A percentile compares a stretch with the other conserved stretches of the same genome.
Evolutionary conservation across 2,797 vertebrate species (phyloP).

Genomic region (Mallotus villosus): DNA sequence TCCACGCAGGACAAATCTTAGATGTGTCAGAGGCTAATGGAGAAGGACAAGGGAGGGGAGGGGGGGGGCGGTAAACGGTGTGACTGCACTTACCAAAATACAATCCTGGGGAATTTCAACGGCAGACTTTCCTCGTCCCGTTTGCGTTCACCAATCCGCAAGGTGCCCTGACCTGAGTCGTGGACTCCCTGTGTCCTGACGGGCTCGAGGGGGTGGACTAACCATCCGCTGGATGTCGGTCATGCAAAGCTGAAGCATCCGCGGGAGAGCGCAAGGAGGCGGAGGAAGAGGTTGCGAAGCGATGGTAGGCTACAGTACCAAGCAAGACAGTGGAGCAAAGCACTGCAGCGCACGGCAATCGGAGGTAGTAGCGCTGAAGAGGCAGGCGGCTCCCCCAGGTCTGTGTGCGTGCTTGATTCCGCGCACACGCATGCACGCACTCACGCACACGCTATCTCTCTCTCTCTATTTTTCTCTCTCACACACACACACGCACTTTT

Average conservation of each 20-base stretch:
- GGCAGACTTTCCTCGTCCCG: constrained; percentile 29
- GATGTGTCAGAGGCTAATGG: background rate
- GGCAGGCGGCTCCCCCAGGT: constrained; percentile 52
- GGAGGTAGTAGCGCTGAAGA: constrained; percentile 60
- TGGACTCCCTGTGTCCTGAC: constrained; percentile 39
- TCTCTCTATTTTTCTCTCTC: constrained; percentile 26
- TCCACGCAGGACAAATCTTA: too few species aligned
- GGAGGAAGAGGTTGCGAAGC: constrained; percentile 13
- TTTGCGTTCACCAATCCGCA: constrained; percentile 35
- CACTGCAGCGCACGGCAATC: constrained; percentile 63
- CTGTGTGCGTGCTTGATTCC: constrained; percentile 16
- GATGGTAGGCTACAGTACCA: constrained; percentile 18
- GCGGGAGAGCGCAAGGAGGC: constrained; percentile 24
- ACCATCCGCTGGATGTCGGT: constrained; percentile 37
- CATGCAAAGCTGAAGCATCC: constrained; percentile 31
- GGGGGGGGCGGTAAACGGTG: constrained; percentile 35
- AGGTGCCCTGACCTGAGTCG: constrained; percentile 31
- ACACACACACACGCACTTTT: constrained; percentile 24
- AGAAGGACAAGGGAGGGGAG: background rate
- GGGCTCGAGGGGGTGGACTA: constrained; percentile 27
- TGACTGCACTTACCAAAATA: constrained; percentile 54
- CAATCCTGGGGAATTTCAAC: constrained; percentile 30
- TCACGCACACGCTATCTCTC: constrained; percentile 25
- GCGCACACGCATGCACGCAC: constrained; percentile 40
- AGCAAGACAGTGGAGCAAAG: constrained; percentile 45